phyloP scores from a whole-genome alignment of 2,888 invertebrate genomes.

The Pheosia tremula region DNA sequence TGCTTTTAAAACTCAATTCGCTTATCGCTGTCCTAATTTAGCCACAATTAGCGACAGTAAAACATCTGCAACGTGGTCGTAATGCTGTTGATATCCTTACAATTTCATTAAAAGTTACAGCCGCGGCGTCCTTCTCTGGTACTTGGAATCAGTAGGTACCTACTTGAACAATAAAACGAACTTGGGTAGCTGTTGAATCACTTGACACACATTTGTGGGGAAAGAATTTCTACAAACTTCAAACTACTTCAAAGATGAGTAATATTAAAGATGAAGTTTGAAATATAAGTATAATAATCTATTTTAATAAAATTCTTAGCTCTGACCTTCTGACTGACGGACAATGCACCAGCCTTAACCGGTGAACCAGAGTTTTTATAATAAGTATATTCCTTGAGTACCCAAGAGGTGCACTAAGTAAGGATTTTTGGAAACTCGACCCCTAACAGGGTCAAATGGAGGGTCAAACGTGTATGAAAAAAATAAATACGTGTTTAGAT shows the following conservation, averaged over 20 bases:
- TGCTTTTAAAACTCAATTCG: constrained; percentile 31
- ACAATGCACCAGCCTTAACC: too few species aligned
- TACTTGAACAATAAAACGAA: constrained; percentile 74
- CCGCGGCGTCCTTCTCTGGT: constrained; percentile 65
- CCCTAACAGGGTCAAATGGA: too few species aligned
- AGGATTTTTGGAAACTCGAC: too few species aligned
- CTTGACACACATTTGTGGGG: constrained; percentile 72
- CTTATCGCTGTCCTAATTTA: constrained; percentile 54
- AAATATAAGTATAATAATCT: neutral
- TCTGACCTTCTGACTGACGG: too few species aligned
- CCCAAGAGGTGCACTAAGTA: too few species aligned
- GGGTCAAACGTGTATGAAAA: too few species aligned
- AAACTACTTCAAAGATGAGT: constrained; percentile 21
- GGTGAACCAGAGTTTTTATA: too few species aligned
- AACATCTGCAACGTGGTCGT: constrained; percentile 53
- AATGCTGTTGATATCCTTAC: constrained; percentile 64
- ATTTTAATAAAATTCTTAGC: too few species aligned
- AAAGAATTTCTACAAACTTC: constrained; percentile 38
- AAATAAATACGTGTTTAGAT: too few species aligned
- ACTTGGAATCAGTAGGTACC: constrained; percentile 38
- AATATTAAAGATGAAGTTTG: constrained; percentile 10
- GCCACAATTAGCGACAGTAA: constrained; percentile 57
- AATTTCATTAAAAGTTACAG: constrained; percentile 64
- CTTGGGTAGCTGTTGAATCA: constrained; percentile 61
- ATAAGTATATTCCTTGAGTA: too few species aligned